phyloP scores from a whole-genome alignment of 2,113 vertebrate species.

The Hippocampus zosterae region DNA sequence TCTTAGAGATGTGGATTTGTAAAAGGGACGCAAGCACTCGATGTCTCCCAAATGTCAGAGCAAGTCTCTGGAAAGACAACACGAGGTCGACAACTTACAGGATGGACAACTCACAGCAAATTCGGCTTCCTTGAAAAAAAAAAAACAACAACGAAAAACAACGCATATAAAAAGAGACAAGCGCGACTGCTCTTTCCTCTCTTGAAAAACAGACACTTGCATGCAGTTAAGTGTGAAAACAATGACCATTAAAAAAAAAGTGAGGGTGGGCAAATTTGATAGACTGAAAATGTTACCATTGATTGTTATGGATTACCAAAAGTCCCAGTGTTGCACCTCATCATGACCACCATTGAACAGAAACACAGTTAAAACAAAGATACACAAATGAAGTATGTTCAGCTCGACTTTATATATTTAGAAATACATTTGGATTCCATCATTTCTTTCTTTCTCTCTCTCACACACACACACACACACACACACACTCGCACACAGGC shows the following conservation, averaged over 20 bases:
- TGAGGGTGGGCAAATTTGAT: too few species aligned
- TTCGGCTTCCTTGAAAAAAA: constrained; percentile 30
- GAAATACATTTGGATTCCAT: neutral
- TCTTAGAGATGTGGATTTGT: constrained; percentile 65
- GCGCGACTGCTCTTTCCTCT: constrained; percentile 11
- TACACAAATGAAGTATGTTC: neutral
- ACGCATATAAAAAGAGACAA: neutral
- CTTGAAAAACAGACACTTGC: constrained; percentile 30
- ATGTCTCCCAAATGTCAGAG: constrained; percentile 30
- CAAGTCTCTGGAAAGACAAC: constrained; percentile 42
- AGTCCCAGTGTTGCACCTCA: neutral
- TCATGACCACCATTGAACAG: neutral
- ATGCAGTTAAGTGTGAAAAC: constrained; percentile 47
- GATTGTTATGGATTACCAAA: neutral
- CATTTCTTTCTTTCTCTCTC: too few species aligned
- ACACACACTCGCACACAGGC: too few species aligned
- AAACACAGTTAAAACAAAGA: neutral
- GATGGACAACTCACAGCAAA: constrained; percentile 62
- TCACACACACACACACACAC: too few species aligned
- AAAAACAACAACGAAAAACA: constrained; percentile 39
- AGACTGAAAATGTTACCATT: neutral
- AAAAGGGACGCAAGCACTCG: constrained; percentile 53
- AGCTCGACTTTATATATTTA: neutral
- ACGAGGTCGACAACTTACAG: constrained; percentile 45
- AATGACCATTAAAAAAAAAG: constrained; percentile 2